These are phyloP conservation scores for Liposcelis brunnea DNA, from an alignment of 2,888 invertebrate species.

Conservation along the genomic window DNA sequence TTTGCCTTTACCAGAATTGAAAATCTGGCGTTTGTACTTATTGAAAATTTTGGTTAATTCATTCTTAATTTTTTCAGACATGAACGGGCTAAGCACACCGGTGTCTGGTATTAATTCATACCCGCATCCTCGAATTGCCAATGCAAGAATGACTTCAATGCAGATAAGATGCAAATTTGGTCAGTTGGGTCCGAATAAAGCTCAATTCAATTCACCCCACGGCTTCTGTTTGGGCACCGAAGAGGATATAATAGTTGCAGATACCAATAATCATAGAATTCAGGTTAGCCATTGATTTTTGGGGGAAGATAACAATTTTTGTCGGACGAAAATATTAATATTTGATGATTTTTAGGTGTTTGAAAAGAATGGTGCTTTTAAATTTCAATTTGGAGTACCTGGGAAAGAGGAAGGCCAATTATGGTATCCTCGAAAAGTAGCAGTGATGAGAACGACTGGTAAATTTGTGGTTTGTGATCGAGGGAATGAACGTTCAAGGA, in stretches of 20 bases:
- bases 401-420: slow-evolving; percentile 93
- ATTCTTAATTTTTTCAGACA: slow-evolving; percentile 1
- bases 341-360: too few relatives aligned
- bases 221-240: slow-evolving; percentile 90
- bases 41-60: too few relatives aligned
- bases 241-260: slow-evolving; percentile 91
- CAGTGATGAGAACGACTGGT: slow-evolving; percentile 70
- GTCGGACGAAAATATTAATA: slow-evolving; percentile 12
- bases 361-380: slow-evolving; percentile 82
- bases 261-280: slow-evolving; percentile 92
- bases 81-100: not conserved
- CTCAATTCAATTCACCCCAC: slow-evolving; percentile 93
- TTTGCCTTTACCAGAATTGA: too few relatives aligned
- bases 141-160: not conserved
- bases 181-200: slow-evolving; percentile 77
- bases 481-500: slow-evolving; percentile 87
- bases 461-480: slow-evolving; percentile 96
- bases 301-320: too few relatives aligned
- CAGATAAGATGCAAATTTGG: slow-evolving; percentile 41
- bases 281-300: slow-evolving; percentile 44
- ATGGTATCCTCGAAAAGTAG: slow-evolving; percentile 94
- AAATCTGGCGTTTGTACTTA: too few relatives aligned
- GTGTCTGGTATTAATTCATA: not conserved
- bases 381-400: slow-evolving; percentile 85
- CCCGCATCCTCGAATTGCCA: not conserved